Conservation (phyloP, 2,797 vertebrate species). For the Molossus molossus region DNA sequence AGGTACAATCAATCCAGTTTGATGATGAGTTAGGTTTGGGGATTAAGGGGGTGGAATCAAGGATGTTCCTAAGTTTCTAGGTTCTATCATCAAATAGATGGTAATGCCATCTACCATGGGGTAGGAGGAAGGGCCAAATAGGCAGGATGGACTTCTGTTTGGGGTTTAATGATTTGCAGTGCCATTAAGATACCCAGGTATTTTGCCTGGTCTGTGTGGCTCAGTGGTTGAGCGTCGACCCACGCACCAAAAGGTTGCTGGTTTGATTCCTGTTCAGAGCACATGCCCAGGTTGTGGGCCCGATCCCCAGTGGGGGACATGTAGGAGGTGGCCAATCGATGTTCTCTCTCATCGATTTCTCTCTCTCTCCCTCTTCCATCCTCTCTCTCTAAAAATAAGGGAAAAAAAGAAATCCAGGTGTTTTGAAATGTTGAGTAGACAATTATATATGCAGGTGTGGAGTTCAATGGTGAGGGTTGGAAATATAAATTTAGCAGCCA, state of each 20-base stretch:
- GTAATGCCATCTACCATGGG: neutral
- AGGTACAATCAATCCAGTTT: neutral
- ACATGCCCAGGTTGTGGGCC: too few species aligned
- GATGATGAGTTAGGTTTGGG: neutral
- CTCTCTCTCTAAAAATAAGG: too few species aligned
- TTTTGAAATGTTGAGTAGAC: neutral
- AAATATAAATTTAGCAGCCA: neutral
- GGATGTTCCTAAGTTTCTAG: neutral
- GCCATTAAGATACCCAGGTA: neutral
- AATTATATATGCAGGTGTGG: neutral
- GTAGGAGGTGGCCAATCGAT: too few species aligned
- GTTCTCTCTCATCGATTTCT: too few species aligned
- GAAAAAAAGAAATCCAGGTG: neutral
- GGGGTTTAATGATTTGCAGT: neutral
- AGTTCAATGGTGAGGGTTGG: neutral
- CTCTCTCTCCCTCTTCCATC: too few species aligned
- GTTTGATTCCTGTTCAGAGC: too few species aligned
- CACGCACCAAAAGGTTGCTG: too few species aligned
- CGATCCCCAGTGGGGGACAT: too few species aligned
- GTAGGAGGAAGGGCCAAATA: neutral
- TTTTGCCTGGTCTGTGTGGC: neutral
- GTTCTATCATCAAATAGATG: neutral
- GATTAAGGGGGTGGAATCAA: neutral
- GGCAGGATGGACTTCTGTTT: neutral
- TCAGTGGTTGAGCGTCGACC: too few species aligned